Base-by-base conservation (phyloP, 2,113 vertebrate genomes). In the Hippocampus guttulatus region DNA sequence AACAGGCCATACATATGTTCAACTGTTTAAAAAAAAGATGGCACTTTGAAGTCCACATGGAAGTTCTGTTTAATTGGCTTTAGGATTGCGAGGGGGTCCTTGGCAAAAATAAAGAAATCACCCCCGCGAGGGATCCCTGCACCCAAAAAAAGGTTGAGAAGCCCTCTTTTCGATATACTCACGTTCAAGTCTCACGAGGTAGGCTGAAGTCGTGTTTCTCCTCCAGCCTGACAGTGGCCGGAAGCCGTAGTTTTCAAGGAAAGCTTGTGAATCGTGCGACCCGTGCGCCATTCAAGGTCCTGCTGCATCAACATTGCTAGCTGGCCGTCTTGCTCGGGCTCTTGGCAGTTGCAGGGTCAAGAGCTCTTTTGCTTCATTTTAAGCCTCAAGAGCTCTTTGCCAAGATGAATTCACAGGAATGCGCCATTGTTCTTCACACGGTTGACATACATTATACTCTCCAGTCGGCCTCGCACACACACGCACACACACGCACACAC, bases 361-460 rank as follows among this genome's bases (percentile, higher is more conserved):
- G 64, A 47, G 64, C 43, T 23, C n/a, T 65, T 65, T 47, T 2
- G 21, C n/a, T 65, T 72, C 21, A 6, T 73, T 67, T 60, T 15
- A 57, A 65, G 63, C 63, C 65, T 55, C 30, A 27, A 70, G 68
- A 64, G 78, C 75, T 83, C 47, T 67, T 57, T 30, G 57, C 40
- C n/a, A 0, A 73, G 66, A 71, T 67, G 10, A 71, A 80, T 79
- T 45, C 41, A 45, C n/a, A 70, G 71, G 67, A 75, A 78, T 74
- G 61, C 45, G 7, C 70, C 38, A 64, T 75, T 74, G 72, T 73
- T 87, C 67, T 54, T 65, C 71, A n/a, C 51, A 14, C 65, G 66
- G 78, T 84, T 75, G 71, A 74, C 73, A 25, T 70, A 71, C 61
- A 45, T 68, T n/a, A 43, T 71, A 8, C 73, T 71, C 72, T 73